Conservation (phyloP, 2,797 vertebrate species). For the Orestias chungarensis region DNA sequence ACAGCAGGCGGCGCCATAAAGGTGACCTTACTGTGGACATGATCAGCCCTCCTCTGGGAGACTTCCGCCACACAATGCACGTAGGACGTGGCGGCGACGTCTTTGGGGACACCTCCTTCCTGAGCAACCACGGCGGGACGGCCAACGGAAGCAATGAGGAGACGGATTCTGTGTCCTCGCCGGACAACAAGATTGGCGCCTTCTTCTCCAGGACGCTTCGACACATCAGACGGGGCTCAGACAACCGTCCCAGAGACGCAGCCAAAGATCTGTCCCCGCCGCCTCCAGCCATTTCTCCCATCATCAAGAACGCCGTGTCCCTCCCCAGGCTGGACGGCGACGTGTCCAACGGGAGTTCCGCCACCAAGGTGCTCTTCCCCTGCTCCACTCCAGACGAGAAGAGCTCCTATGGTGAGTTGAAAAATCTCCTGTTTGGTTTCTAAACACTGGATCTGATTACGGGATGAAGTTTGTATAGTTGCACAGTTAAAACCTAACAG, state of each 20-base stretch:
- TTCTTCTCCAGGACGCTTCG: conserved; percentile 90
- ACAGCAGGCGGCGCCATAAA: conserved; percentile 86
- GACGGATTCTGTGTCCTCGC: conserved; percentile 66
- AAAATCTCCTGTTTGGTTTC: neutral
- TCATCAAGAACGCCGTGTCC: conserved; percentile 96
- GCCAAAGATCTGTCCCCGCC: conserved; percentile 79
- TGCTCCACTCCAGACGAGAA: conserved; percentile 78
- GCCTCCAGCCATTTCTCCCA: conserved; percentile 88
- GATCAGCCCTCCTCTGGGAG: conserved; percentile 95
- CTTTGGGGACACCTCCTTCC: conserved; percentile 97
- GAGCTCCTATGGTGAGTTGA: conserved; percentile 84
- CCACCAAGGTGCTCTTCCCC: conserved; percentile 84
- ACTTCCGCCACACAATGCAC: conserved; percentile 99
- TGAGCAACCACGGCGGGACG: conserved; percentile 90
- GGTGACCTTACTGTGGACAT: conserved; percentile 90
- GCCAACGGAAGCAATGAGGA: conserved; percentile 66
- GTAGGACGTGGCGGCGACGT: conserved; percentile 94
- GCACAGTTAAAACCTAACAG: too few relatives aligned
- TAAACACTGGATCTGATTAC: neutral
- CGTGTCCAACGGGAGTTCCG: conserved; percentile 68
- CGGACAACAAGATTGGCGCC: conserved; percentile 78
- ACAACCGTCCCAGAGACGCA: conserved; percentile 58
- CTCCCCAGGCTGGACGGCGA: conserved; percentile 90
- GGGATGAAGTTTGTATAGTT: too few relatives aligned
- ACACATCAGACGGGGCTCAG: conserved; percentile 85